These are phyloP conservation scores for Petrocephalus schoutedeni DNA, from an alignment of 2,797 vertebrate genomes.

Conservation along the genomic window DNA sequence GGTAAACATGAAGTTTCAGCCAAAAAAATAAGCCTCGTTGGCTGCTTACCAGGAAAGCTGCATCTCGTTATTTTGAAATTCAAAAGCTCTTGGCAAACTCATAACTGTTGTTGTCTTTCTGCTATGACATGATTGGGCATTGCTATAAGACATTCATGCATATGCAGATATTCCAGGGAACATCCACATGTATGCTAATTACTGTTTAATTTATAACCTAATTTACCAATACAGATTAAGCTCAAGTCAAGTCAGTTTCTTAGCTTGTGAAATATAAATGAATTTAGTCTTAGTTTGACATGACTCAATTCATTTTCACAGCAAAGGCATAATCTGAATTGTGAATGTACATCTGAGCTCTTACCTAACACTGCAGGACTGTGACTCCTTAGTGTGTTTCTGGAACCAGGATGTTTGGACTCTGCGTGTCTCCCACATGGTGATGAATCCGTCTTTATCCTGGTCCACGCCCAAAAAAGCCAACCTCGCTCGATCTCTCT, in stretches of 20 bases:
- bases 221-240: neutral
- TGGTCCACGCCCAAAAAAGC: constrained; percentile 71
- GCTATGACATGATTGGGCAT: neutral
- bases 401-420: constrained; percentile 83
- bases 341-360: neutral
- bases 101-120: neutral
- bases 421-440: constrained; percentile 65
- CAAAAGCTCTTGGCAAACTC: neutral
- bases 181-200: neutral
- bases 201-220: neutral
- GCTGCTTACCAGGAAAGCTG: neutral
- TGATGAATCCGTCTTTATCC: constrained; percentile 66
- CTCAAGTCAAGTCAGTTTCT: neutral
- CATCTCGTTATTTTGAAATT: neutral
- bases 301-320: neutral
- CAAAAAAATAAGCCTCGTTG: neutral
- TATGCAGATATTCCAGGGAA: neutral
- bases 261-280: neutral
- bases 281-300: neutral
- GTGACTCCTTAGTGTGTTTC: constrained; percentile 71
- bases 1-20: neutral
- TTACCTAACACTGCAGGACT: constrained; percentile 88
- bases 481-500: constrained; percentile 68
- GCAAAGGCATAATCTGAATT: neutral
- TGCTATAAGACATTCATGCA: neutral